These are phyloP conservation scores for Scomber colias DNA, from an alignment of 2,113 vertebrate species.

Conservation along the genomic window DNA sequence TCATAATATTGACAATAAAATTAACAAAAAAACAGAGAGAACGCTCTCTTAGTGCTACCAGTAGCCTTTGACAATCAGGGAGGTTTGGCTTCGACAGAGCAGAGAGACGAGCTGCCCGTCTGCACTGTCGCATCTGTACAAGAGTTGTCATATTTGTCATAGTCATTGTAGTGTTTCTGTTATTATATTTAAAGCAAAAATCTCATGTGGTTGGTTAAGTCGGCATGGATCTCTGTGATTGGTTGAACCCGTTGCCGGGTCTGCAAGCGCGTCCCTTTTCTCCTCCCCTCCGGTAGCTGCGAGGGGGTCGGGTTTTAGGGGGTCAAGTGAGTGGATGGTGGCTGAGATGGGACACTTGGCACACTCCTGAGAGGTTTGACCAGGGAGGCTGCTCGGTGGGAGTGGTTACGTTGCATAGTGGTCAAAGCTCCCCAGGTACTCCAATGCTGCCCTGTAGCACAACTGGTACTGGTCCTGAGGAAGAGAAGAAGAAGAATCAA, in stretches of 20 bases:
- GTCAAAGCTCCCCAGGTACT: constrained; percentile 99
- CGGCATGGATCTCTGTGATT: constrained; percentile 69
- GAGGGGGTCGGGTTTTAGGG: constrained; percentile 80
- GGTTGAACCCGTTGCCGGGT: constrained; percentile 68
- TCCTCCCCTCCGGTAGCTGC: constrained; percentile 79
- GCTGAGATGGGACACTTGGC: constrained; percentile 90
- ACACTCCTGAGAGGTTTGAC: constrained; percentile 84
- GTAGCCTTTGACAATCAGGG: constrained; percentile 80
- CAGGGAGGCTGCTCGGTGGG: constrained; percentile 65
- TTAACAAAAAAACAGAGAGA: constrained; percentile 54
- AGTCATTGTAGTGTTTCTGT: constrained; percentile 60
- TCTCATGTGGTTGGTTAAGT: constrained; percentile 67
- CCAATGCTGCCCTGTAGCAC: constrained; percentile 97
- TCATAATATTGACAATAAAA: constrained; percentile 73
- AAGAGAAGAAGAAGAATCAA: constrained; percentile 1
- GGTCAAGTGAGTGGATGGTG: constrained; percentile 89
- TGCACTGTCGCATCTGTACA: constrained; percentile 75
- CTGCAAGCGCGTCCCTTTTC: constrained; percentile 78
- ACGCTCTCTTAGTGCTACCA: constrained; percentile 80
- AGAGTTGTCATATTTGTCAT: constrained; percentile 65
- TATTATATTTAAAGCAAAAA: constrained; percentile 75
- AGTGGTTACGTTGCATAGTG: constrained; percentile 99
- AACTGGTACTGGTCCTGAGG: constrained; percentile 98
- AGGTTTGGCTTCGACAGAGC: constrained; percentile 73
- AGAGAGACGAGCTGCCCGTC: constrained; percentile 60